These are phyloP conservation scores for Ailurus styani DNA, from an alignment of 2,113 vertebrate species.

Conservation along the genomic window DNA sequence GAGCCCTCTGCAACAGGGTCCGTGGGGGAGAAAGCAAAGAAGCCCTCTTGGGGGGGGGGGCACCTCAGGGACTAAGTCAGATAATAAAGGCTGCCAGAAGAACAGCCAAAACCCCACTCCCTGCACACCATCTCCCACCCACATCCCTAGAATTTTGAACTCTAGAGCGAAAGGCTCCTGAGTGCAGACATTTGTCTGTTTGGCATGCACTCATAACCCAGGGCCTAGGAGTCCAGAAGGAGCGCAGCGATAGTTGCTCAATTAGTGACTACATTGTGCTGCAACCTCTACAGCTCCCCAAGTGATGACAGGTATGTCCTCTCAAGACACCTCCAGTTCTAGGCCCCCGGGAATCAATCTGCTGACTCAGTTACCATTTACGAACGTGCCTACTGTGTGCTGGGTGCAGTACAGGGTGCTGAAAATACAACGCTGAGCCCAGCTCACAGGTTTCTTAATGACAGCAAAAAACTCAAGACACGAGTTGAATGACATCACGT, in stretches of 20 bases:
- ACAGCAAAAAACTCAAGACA: neutral
- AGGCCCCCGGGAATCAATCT: neutral
- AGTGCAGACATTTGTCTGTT: neutral
- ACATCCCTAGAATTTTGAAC: neutral
- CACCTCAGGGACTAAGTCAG: neutral
- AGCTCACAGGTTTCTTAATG: neutral
- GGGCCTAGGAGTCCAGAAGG: neutral
- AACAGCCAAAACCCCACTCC: accelerated
- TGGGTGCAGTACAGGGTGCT: no score
- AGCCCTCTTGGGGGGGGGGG: accelerated
- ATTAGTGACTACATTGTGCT: neutral
- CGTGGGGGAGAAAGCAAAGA: no score
- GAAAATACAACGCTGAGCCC: neutral
- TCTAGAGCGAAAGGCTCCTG: neutral
- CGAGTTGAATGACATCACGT: neutral
- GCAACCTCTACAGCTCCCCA: neutral
- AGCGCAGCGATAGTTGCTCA: accelerated
- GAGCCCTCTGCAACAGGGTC: no score
- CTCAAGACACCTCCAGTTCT: neutral
- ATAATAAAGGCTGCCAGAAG: neutral
- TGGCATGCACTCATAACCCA: neutral
- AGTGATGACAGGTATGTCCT: neutral
- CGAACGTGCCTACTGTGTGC: neutral
- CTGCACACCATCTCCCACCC: neutral
- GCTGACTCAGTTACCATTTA: neutral